Evolutionary conservation across 2,113 vertebrate species (phyloP), one percentile per base, ranked within the genome.

Genomic region (Phycodurus eques): DNA sequence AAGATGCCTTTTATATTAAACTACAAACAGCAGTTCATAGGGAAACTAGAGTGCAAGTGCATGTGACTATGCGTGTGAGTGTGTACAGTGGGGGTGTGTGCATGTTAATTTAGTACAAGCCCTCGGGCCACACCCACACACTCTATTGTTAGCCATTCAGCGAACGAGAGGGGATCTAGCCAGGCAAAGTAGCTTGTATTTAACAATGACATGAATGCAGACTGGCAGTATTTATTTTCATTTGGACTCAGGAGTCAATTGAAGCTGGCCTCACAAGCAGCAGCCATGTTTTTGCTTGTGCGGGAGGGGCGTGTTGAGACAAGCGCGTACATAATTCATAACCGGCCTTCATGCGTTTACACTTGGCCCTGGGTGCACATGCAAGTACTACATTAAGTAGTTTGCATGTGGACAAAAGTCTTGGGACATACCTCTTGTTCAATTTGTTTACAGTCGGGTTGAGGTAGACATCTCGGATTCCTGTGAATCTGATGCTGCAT

Each of bases 121-220:
- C 88, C 85, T 75, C 46, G 75, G 83, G 88, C 86, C 82, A 71
- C 88, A 82, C 88, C 90, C 84, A 87, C 83, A 82, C 82, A 81
- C 71, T 76, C 79, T 83, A 80, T 74, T 77, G 86, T 87, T 80
- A 75, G 80, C 76, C 83, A 79, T 81, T 85, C 80, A 80, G n/a
- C 60, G 76, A 75, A 67, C 44, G 70, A 72, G 81, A 77, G 74
- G 9, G 31, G 75, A 82, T 77, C 78, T 72, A 83, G 82, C 73
- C 84, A 84, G 82, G 81, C 85, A 78, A 80, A 75, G 77, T 72
- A 85, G 85, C 82, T 81, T 79, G 78, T 69, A 64, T 78, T 76
- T 70, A 70, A 77, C 33, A 82, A 76, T 84, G 87, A 87, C 82
- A 81, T 75, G 82, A 84, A 78, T 77, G 75, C 81, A 81, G 74